phyloP scores from a whole-genome alignment of 2,888 invertebrate species.

The Pollenia amentaria region DNA sequence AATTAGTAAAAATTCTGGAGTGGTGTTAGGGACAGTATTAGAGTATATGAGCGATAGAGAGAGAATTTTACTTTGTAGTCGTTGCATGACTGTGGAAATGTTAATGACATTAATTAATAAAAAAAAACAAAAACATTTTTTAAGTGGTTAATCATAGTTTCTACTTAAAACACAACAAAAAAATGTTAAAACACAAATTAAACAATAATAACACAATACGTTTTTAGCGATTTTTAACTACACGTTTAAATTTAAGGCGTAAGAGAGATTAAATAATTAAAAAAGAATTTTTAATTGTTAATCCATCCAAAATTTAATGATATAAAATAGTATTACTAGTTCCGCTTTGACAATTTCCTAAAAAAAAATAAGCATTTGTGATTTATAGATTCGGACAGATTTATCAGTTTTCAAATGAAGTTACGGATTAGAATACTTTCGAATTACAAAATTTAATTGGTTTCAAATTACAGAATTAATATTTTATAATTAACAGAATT shows the following conservation, averaged over 20 bases:
- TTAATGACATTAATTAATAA: constrained; percentile 67
- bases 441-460: too few relatives aligned
- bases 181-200: constrained; percentile 69
- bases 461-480: too few relatives aligned
- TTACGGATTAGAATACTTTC: too few relatives aligned
- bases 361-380: too few relatives aligned
- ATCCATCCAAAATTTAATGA: neutral
- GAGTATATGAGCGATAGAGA: constrained; percentile 33
- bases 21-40: constrained; percentile 26
- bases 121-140: constrained; percentile 29
- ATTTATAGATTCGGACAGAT: too few relatives aligned
- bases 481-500: too few relatives aligned
- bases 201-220: constrained; percentile 59
- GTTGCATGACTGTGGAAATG: constrained; percentile 78
- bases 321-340: neutral
- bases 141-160: constrained; percentile 62
- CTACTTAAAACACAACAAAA: constrained; percentile 53
- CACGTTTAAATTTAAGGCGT: constrained; percentile 30
- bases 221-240: constrained; percentile 50
- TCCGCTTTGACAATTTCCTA: neutral
- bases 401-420: too few relatives aligned
- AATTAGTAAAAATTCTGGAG: constrained; percentile 26
- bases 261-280: constrained; percentile 32
- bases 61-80: constrained; percentile 60
- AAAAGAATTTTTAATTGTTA: constrained; percentile 30